A percentile compares a stretch with the other conserved stretches of the same genome.
These are phyloP conservation scores for Cydia strobilella DNA, from an alignment of 1,140 invertebrate species.

Conservation along the genomic window DNA sequence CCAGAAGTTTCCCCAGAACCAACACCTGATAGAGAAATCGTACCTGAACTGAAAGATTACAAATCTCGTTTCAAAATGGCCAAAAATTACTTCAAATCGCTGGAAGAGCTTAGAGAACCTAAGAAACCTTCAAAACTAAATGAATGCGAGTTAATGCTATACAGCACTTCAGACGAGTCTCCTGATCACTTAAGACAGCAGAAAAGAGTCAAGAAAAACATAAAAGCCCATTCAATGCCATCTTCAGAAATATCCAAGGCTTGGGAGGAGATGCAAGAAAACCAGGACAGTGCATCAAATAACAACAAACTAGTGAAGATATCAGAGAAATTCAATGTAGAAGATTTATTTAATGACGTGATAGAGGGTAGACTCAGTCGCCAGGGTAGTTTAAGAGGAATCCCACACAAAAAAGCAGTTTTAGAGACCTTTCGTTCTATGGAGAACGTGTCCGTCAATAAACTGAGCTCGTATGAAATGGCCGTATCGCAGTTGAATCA, in stretches of 20 bases:
- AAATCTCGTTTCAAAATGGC: constrained; percentile 75
- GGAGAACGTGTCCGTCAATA: constrained; percentile 73
- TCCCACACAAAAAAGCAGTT: constrained; percentile 79
- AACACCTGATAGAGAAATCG: constrained; percentile 47
- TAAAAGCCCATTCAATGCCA: constrained; percentile 68
- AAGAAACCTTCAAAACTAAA: constrained; percentile 60
- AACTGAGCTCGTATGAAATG: constrained; percentile 71
- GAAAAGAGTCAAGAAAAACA: constrained; percentile 55
- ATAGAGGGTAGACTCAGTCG: constrained; percentile 71
- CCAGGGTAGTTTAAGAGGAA: constrained; percentile 77
- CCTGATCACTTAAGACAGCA: constrained; percentile 50
- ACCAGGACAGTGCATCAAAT: constrained; percentile 41
- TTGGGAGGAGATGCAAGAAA: constrained; percentile 64
- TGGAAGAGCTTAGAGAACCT: constrained; percentile 67
- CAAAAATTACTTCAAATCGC: constrained; percentile 74
- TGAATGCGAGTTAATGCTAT: constrained; percentile 66
- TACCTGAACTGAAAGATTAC: constrained; percentile 59
- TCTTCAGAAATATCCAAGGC: constrained; percentile 70
- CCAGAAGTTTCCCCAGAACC: constrained; percentile 51
- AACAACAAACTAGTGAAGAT: constrained; percentile 73
- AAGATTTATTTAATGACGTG: constrained; percentile 77
- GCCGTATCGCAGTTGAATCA: constrained; percentile 67
- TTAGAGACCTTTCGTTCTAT: constrained; percentile 78
- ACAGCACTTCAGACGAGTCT: constrained; percentile 62
- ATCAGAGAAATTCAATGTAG: constrained; percentile 79